Evolutionary conservation across 2,113 vertebrate genomes (phyloP), one percentile per base, ranked within the genome.

Genomic region (Anhinga rufa): DNA sequence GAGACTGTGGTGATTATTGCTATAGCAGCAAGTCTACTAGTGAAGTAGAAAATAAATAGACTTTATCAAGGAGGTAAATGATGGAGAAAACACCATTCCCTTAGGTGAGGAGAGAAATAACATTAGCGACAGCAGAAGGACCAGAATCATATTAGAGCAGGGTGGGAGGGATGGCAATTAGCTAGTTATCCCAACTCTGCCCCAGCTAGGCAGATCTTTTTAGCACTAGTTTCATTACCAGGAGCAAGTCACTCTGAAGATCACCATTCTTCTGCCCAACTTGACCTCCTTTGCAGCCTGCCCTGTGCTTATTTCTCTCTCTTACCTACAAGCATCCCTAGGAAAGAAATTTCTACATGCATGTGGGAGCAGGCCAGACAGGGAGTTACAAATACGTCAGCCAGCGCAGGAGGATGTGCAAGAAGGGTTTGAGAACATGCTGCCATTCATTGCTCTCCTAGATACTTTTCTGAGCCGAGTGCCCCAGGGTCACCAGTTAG

Each of bases 31-130:
- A 88, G 54, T 24, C 62, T 44, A 57, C 64, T 61, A 74, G 68
- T 17, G 24, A 92, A 88, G 76, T n/a, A 80, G 76, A 92, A 96
- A 95, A 94, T 91, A 86, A 86, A 77, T 52, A 88, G 68, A 92
- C 38, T 95, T 95, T 77, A 90, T 81, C 48, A 86, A 22, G 17
- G 38, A 74, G 17, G 38, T 62, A 94, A 93, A n/a, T 79, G 82
- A 76, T 38, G 38, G 65, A 87, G 90, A 96, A 95, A 95, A 62
- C 42, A 51, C 22, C 17, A 34, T 84, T 91, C 60, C 76, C 68
- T 42, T 62, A 62, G 49, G 46, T 29, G 4, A 20, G n/a, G 80
- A 75, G 57, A 86, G 19, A 77, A 92, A 62, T 19, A 54, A 12
- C 51, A 52, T 28, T 22, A 82, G 42, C 49, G 91, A 34, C 16